These are phyloP conservation scores for Margaritifera margaritifera DNA, from an alignment of 2,888 invertebrate species.

Conservation along the genomic window DNA sequence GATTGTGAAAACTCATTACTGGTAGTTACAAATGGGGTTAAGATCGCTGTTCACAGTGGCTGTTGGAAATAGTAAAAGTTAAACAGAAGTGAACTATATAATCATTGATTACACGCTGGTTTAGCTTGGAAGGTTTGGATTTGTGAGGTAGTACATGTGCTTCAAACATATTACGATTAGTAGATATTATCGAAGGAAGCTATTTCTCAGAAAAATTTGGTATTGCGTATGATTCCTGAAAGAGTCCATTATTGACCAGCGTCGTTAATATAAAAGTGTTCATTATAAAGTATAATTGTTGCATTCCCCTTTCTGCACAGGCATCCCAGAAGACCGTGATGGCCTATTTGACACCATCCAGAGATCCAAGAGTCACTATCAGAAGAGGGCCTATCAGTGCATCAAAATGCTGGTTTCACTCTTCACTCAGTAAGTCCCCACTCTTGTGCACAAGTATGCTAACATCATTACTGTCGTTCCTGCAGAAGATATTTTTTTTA, in stretches of 20 bases:
- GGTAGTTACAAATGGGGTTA: too few species aligned
- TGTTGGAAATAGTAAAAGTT: too few species aligned
- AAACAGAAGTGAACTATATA: too few species aligned
- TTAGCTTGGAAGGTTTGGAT: too few species aligned
- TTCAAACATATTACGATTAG: too few species aligned
- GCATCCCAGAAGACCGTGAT: slow-evolving; percentile 87
- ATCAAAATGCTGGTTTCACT: slow-evolving; percentile 94
- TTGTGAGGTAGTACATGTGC: too few species aligned
- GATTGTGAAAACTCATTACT: too few species aligned
- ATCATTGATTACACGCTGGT: too few species aligned
- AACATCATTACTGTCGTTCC: not conserved
- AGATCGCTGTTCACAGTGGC: too few species aligned
- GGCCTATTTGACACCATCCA: slow-evolving; percentile 94
- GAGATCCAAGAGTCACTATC: slow-evolving; percentile 93
- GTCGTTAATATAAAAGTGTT: not conserved
- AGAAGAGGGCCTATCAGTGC: slow-evolving; percentile 97
- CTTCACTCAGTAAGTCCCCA: slow-evolving; percentile 79
- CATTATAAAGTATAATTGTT: not conserved
- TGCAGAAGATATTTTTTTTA: too few species aligned
- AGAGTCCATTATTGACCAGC: too few species aligned
- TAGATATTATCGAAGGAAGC: too few species aligned
- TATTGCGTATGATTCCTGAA: not conserved
- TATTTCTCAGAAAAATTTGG: not conserved
- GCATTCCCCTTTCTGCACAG: slow-evolving; percentile 62
- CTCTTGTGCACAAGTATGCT: not conserved